phyloP scores from a whole-genome alignment of 2,888 invertebrate genomes.

The Crossocerus cetratus region DNA sequence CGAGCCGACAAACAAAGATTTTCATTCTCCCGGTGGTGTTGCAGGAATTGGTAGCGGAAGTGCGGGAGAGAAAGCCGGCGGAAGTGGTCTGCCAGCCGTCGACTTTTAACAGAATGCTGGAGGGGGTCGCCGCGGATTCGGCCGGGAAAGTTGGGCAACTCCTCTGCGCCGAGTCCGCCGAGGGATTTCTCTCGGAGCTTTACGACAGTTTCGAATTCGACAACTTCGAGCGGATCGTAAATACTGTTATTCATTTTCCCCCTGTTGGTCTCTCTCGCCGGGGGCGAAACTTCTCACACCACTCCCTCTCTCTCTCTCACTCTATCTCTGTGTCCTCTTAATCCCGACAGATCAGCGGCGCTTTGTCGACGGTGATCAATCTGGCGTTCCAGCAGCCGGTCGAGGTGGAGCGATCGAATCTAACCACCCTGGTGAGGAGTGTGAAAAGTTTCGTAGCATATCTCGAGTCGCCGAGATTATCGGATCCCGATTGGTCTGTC shows the following conservation, averaged over 20 bases:
- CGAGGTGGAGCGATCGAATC: conserved; percentile 61
- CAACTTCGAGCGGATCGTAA: conserved; percentile 62
- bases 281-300: neutral
- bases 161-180: conserved; percentile 64
- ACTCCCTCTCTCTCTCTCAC: no score
- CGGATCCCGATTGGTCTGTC: conserved; percentile 57
- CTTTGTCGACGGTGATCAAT: conserved; percentile 61
- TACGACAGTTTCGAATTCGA: conserved; percentile 63
- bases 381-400: conserved; percentile 60
- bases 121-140: conserved; percentile 44
- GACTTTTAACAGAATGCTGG: conserved; percentile 58
- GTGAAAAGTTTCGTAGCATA: conserved; percentile 59
- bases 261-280: neutral
- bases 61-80: conserved; percentile 38
- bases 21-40: neutral
- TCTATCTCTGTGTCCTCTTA: neutral
- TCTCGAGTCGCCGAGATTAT: conserved; percentile 48
- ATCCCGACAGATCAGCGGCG: conserved; percentile 57
- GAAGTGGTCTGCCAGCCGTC: conserved; percentile 60
- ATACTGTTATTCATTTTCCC: conserved; percentile 19
- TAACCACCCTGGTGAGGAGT: conserved; percentile 63
- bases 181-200: conserved; percentile 62
- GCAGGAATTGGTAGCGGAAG: conserved; percentile 57
- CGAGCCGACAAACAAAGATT: neutral
- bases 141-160: conserved; percentile 47